These are phyloP conservation scores for Rutilus rutilus DNA, from an alignment of 2,113 vertebrate genomes.

Conservation along the genomic window DNA sequence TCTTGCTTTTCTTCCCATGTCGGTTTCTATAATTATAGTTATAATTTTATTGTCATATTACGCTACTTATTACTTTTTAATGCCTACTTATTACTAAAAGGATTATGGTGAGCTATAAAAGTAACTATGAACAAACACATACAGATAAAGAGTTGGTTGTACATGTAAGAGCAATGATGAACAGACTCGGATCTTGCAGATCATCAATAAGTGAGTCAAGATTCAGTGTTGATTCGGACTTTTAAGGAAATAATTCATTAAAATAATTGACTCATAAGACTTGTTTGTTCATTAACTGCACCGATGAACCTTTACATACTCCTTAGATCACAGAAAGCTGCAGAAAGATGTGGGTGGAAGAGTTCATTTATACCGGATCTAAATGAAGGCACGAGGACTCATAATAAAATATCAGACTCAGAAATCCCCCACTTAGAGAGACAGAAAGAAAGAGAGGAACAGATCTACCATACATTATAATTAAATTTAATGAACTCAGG, in stretches of 20 bases:
- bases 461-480: neutral
- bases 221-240: neutral
- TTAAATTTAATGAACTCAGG: neutral
- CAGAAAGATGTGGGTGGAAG: conserved; percentile 9
- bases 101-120: neutral
- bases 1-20: conserved; percentile 66
- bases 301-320: neutral
- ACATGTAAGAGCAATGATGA: neutral
- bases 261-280: neutral
- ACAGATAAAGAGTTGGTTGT: neutral
- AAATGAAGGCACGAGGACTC: conserved; percentile 1
- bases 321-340: neutral
- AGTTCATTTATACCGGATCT: conserved; percentile 32
- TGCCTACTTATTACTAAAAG: neutral
- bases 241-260: neutral
- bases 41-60: neutral
- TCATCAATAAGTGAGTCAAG: neutral
- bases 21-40: conserved; percentile 1
- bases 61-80: no score
- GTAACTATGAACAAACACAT: neutral
- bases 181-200: neutral
- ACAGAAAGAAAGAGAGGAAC: neutral
- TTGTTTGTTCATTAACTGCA: neutral
- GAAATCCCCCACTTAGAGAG: conserved; percentile 7
- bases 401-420: neutral